Conservation (phyloP, 1,140 invertebrate species). For the Hylaeus anthracinus region DNA sequence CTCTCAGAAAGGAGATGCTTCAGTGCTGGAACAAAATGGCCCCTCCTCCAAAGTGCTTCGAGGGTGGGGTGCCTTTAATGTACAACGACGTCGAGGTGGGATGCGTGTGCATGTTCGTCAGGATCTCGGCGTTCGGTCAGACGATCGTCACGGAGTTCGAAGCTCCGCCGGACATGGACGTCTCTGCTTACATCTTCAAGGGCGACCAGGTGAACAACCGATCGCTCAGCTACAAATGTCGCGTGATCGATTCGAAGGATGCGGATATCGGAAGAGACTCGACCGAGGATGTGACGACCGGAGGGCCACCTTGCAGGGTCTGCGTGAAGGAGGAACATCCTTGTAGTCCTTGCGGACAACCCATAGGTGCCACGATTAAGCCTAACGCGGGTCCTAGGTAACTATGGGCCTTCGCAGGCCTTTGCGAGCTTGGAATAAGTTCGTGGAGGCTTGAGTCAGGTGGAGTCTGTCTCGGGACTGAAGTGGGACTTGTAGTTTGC, state of each 20-base stretch:
- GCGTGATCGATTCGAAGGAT: constrained; percentile 40
- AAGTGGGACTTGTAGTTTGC: too few relatives aligned
- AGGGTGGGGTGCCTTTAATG: constrained; percentile 67
- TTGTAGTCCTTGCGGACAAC: constrained; percentile 60
- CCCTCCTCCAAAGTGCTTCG: constrained; percentile 65
- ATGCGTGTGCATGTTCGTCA: constrained; percentile 58
- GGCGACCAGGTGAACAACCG: constrained; percentile 46
- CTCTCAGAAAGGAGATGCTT: constrained; percentile 69
- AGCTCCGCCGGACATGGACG: constrained; percentile 8
- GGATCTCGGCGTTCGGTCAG: constrained; percentile 71
- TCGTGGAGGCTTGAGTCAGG: too few relatives aligned
- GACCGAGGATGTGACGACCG: neutral
- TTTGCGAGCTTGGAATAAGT: too few relatives aligned
- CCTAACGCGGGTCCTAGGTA: neutral
- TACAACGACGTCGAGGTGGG: constrained; percentile 56
- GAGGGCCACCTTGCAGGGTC: constrained; percentile 17
- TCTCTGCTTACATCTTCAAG: constrained; percentile 64
- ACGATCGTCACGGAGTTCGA: constrained; percentile 74
- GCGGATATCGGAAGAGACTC: constrained; percentile 20
- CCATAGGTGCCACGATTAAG: constrained; percentile 6
- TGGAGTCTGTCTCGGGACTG: too few relatives aligned
- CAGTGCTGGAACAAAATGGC: constrained; percentile 61
- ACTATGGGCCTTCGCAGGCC: too few relatives aligned
- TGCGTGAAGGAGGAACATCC: constrained; percentile 44
- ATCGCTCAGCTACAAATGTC: constrained; percentile 64